A percentile compares a stretch with the other conserved stretches of the same genome.
Conservation (phyloP, 2,888 invertebrate genomes). For the Zonitis immaculata region DNA sequence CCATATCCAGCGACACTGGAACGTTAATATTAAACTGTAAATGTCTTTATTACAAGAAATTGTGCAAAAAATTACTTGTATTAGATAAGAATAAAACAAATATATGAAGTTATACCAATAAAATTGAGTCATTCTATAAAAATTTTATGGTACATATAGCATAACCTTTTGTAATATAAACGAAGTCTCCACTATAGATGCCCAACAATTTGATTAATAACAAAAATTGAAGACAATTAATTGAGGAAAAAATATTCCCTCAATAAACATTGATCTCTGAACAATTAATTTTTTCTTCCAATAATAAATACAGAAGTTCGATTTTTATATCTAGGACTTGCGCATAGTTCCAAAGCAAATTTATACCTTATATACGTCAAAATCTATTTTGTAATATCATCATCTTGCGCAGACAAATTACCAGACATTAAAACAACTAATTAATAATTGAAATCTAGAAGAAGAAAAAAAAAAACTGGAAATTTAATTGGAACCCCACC, state of each 20-base stretch:
- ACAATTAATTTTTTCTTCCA: no score
- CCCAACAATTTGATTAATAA: not conserved
- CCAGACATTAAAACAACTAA: no score
- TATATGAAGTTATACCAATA: no score
- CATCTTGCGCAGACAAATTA: not conserved
- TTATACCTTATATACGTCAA: not conserved
- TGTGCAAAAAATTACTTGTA: no score
- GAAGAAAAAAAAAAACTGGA: not conserved
- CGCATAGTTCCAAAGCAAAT: not conserved
- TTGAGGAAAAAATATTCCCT: no score
- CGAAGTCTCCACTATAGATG: not conserved
- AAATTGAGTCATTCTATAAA: not conserved
- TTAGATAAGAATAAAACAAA: no score
- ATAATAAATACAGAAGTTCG: no score
- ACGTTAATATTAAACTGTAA: no score
- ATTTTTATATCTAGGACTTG: not conserved
- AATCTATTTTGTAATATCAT: not conserved
- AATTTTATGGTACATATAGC: not conserved
- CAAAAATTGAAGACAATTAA: not conserved
- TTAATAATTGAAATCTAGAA: no score
- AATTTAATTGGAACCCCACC: not conserved
- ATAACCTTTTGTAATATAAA: not conserved
- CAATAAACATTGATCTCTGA: no score
- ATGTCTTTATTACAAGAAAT: no score
- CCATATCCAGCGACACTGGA: not conserved